These are phyloP conservation scores for Patiria pectinifera DNA, from an alignment of 53 echinoderm and acorn worm genomes.

Conservation along the genomic window DNA sequence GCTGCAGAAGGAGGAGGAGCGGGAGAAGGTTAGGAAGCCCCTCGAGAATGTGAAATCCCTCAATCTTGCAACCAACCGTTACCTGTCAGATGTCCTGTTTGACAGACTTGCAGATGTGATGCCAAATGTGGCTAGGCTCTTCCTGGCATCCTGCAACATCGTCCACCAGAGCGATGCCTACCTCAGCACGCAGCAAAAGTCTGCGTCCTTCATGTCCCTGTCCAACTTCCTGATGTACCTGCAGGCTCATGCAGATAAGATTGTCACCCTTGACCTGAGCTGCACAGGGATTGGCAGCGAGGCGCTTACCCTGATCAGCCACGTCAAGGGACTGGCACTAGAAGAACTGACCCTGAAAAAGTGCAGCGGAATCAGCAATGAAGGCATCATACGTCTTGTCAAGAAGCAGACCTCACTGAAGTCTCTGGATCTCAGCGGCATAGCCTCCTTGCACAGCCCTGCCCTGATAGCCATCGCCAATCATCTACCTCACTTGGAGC, in stretches of 20 bases:
- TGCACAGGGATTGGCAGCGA: slow-evolving; percentile 78
- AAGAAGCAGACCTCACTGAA: slow-evolving; percentile 67
- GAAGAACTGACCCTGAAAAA: slow-evolving; percentile 70
- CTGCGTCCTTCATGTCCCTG: slow-evolving; percentile 79
- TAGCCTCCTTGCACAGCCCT: slow-evolving; percentile 60
- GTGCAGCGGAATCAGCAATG: slow-evolving; percentile 76
- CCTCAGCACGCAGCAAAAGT: slow-evolving; percentile 49
- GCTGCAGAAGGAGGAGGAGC: slow-evolving; percentile 66
- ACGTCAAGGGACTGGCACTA: slow-evolving; percentile 72
- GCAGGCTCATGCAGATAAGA: slow-evolving; percentile 39
- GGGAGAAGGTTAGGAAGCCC: slow-evolving; percentile 30
- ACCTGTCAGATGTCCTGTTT: slow-evolving; percentile 83
- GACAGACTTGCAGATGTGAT: slow-evolving; percentile 70
- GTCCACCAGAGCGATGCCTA: slow-evolving; percentile 76
- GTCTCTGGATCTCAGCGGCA: slow-evolving; percentile 71
- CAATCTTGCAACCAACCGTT: slow-evolving; percentile 74
- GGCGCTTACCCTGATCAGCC: slow-evolving; percentile 70
- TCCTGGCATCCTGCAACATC: slow-evolving; percentile 91
- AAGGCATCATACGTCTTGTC: slow-evolving; percentile 75
- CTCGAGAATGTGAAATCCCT: slow-evolving; percentile 71
- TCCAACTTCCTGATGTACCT: slow-evolving; percentile 76
- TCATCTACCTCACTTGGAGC: slow-evolving; percentile 36
- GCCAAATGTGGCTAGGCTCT: slow-evolving; percentile 77
- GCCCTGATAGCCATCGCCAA: slow-evolving; percentile 69
- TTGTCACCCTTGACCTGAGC: slow-evolving; percentile 78